Percentiles rank a stretch among this genome's conserved stretches.
phyloP scores from a whole-genome alignment of 2,113 vertebrate genomes.

The Osmerus eperlanus region DNA sequence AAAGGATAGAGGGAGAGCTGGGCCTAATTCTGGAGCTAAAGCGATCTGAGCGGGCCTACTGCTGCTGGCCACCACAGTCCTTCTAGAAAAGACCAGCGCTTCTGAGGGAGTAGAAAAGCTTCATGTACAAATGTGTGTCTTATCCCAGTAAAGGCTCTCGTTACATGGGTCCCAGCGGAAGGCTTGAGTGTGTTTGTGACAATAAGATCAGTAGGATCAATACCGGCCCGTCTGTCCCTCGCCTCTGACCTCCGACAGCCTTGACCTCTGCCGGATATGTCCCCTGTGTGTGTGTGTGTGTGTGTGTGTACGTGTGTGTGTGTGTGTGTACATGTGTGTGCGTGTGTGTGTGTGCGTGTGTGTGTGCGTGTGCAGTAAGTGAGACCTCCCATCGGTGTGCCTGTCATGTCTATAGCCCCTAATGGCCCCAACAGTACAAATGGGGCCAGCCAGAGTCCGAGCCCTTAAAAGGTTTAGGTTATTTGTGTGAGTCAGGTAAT shows the following conservation, averaged over 20 bases:
- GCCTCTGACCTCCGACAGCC: conserved; percentile 15
- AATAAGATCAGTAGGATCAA: conserved; percentile 21
- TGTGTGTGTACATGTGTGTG: background rate
- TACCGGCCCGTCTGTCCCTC: conserved; percentile 16
- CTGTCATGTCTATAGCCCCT: conserved; percentile 5
- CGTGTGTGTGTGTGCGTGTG: background rate
- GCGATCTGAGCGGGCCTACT: background rate
- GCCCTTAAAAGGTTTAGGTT: conserved; percentile 15
- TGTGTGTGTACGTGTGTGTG: background rate
- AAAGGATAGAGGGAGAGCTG: background rate
- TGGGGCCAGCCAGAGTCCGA: conserved; percentile 7
- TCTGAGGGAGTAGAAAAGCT: background rate
- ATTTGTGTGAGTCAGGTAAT: background rate
- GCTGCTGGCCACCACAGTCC: too few species aligned
- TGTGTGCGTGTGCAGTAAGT: background rate
- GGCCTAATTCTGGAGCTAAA: conserved; percentile 13
- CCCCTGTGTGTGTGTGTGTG: background rate
- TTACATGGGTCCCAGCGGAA: background rate
- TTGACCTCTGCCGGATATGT: conserved; percentile 24
- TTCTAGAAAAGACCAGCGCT: background rate
- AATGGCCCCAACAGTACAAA: conserved; percentile 8
- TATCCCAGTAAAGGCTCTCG: background rate
- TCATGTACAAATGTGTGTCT: background rate
- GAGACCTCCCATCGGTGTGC: background rate
- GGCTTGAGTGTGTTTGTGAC: background rate